A percentile compares a stretch with the other conserved stretches of the same genome.
These are phyloP conservation scores for Luscinia luscinia DNA, from an alignment of 2,797 vertebrate species.

Conservation along the genomic window DNA sequence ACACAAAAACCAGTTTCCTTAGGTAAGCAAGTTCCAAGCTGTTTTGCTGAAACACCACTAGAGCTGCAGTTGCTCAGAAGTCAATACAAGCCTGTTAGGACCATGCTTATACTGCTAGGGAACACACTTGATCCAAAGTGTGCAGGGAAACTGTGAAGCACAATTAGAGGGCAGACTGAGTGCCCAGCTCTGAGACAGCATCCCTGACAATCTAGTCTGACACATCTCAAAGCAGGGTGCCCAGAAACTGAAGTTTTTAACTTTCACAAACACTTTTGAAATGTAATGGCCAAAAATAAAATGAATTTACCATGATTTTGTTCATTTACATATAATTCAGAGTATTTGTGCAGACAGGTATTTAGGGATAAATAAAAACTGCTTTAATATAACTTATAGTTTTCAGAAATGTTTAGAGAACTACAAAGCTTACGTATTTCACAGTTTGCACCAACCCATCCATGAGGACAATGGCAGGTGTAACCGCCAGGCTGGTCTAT, in stretches of 20 bases:
- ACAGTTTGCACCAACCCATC: constrained; percentile 95
- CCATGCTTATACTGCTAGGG: rapidly evolving
- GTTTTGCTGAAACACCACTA: not conserved
- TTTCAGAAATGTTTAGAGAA: not conserved
- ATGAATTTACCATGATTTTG: not conserved
- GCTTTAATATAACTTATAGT: not conserved
- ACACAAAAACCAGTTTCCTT: not conserved
- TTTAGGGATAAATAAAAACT: not conserved
- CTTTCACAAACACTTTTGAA: not conserved
- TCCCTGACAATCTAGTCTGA: not conserved
- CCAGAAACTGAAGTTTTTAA: not conserved
- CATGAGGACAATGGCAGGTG: constrained; percentile 91
- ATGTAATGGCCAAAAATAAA: not conserved
- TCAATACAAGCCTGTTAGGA: not conserved
- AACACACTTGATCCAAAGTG: not conserved
- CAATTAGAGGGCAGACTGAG: not conserved
- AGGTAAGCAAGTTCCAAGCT: not conserved
- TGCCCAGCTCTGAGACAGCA: not conserved
- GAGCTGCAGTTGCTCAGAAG: not conserved
- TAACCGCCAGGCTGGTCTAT: constrained; percentile 93
- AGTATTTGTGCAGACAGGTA: not conserved
- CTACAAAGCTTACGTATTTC: constrained; percentile 92
- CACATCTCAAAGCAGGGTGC: not conserved
- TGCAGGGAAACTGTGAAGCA: not conserved
- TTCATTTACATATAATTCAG: not conserved